A percentile compares a stretch with the other conserved stretches of the same genome.
Conservation (phyloP, 2,797 vertebrate genomes). For the Lepus townsendii region DNA sequence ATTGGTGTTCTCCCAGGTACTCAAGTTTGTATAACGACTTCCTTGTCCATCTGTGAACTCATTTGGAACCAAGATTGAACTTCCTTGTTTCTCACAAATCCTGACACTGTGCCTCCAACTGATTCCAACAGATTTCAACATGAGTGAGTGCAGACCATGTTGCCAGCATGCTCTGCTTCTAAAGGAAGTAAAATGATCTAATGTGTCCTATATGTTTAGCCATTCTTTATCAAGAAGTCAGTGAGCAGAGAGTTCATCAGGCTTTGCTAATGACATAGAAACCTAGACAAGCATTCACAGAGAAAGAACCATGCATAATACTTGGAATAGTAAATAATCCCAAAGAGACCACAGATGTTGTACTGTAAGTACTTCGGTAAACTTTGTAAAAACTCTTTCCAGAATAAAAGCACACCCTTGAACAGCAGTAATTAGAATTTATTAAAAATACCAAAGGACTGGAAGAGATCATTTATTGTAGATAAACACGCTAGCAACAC, state of each 20-base stretch:
- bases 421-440: conserved; percentile 59
- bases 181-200: conserved; percentile 4
- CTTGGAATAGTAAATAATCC: conserved; percentile 73
- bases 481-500: conserved; percentile 28
- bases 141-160: neutral
- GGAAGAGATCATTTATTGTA: conserved; percentile 47
- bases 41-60: neutral
- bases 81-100: neutral
- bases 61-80: neutral
- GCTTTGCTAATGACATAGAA: conserved; percentile 47
- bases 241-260: conserved; percentile 47
- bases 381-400: conserved; percentile 57
- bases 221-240: neutral
- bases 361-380: conserved; percentile 64
- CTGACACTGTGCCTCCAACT: neutral
- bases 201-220: neutral
- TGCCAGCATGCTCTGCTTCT: neutral
- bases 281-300: conserved; percentile 52
- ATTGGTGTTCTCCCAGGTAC: neutral
- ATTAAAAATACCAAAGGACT: conserved; percentile 60
- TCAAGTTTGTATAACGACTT: neutral
- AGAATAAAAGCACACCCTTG: conserved; percentile 63
- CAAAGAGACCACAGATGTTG: conserved; percentile 72
- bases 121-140: neutral
- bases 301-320: conserved; percentile 53